phyloP scores from a whole-genome alignment of 2,113 vertebrate species.

The Caranx ignobilis region DNA sequence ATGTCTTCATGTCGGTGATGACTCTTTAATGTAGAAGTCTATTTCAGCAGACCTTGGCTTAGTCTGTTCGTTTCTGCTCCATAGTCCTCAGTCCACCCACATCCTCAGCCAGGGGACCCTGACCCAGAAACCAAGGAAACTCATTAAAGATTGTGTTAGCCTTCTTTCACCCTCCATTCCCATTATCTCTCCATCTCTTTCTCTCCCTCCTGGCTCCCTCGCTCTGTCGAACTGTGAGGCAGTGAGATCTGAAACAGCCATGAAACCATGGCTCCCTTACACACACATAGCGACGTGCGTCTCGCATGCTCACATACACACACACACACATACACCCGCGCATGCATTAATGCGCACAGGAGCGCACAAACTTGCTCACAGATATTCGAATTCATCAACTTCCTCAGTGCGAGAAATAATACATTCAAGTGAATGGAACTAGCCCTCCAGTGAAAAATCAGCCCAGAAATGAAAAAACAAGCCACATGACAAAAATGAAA shows the following conservation, averaged over 20 bases:
- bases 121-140: slow-evolving; percentile 83
- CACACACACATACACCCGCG: slow-evolving; percentile 8
- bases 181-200: slow-evolving; percentile 76
- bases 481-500: slow-evolving; percentile 70
- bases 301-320: slow-evolving; percentile 15
- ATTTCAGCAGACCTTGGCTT: slow-evolving; percentile 59
- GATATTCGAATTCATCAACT: slow-evolving; percentile 74
- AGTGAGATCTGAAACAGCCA: slow-evolving; percentile 78
- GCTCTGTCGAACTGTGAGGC: slow-evolving; percentile 68
- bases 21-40: slow-evolving; percentile 60
- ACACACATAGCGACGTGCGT: slow-evolving; percentile 46
- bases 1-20: slow-evolving; percentile 57
- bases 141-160: slow-evolving; percentile 79
- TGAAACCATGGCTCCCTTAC: slow-evolving; percentile 67
- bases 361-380: slow-evolving; percentile 45
- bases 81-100: slow-evolving; percentile 72
- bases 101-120: slow-evolving; percentile 76
- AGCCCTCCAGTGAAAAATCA: slow-evolving; percentile 69
- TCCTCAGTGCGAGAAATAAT: slow-evolving; percentile 71
- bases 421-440: slow-evolving; percentile 71
- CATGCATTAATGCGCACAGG: slow-evolving; percentile 23
- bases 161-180: slow-evolving; percentile 73
- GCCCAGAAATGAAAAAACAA: slow-evolving; percentile 59
- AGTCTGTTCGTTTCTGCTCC: slow-evolving; percentile 55
- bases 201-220: slow-evolving; percentile 66